These are phyloP conservation scores for Uloborus plumipes DNA, from an alignment of 2,888 invertebrate species.

Conservation along the genomic window DNA sequence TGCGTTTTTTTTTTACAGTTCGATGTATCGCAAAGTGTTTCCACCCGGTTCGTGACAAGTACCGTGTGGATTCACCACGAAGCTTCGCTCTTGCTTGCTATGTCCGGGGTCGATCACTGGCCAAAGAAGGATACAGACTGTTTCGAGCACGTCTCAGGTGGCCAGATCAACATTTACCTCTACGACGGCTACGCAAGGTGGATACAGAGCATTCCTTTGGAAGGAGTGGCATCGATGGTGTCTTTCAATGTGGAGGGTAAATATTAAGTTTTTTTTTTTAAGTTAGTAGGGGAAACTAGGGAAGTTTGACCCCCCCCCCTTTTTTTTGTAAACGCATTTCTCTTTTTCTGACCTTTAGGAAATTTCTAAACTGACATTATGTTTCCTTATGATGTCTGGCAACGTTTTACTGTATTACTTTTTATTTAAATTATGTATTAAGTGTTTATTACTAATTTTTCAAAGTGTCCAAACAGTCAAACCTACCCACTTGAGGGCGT, in stretches of 20 bases:
- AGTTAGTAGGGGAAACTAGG: too few relatives aligned
- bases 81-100: slow-evolving; percentile 14
- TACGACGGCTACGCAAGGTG: slow-evolving; percentile 18
- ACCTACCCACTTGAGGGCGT: too few relatives aligned
- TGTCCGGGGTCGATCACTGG: slow-evolving; percentile 34
- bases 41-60: slow-evolving; percentile 34
- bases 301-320: too few relatives aligned
- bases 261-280: neutral
- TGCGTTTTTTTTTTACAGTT: slow-evolving; percentile 30
- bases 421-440: too few relatives aligned
- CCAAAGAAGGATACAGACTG: slow-evolving; percentile 27
- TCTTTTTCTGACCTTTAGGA: too few relatives aligned
- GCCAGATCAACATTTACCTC: slow-evolving; percentile 34
- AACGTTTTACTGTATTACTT: too few relatives aligned
- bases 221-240: slow-evolving; percentile 45
- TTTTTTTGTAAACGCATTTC: too few relatives aligned
- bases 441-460: too few relatives aligned
- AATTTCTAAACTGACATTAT: too few relatives aligned
- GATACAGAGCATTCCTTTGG: slow-evolving; percentile 48
- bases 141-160: slow-evolving; percentile 18
- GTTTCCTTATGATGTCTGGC: too few relatives aligned
- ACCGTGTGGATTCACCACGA: slow-evolving; percentile 36
- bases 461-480: too few relatives aligned
- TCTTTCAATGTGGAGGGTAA: slow-evolving; percentile 41
- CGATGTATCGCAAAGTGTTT: slow-evolving; percentile 25